Percentiles rank a stretch among this genome's conserved stretches.
phyloP scores from a whole-genome alignment of 2,113 vertebrate species.

The Eptesicus fuscus region DNA sequence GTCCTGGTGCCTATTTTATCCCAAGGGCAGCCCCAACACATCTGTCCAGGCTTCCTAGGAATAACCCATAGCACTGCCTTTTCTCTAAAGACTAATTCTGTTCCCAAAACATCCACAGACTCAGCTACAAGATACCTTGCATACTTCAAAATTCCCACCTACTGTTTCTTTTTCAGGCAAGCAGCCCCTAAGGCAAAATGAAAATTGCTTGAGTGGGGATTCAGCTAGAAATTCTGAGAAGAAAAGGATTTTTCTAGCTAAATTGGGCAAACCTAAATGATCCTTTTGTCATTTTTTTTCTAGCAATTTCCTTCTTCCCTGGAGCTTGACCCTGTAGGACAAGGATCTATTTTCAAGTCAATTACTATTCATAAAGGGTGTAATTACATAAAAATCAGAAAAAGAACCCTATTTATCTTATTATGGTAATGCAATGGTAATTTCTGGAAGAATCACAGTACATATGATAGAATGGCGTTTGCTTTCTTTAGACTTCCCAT shows the following conservation, averaged over 20 bases:
- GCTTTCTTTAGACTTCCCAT: constrained; percentile 35
- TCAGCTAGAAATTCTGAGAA: neutral
- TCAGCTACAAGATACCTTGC: neutral
- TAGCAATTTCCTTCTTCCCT: constrained; percentile 51
- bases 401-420: constrained; percentile 45
- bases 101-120: neutral
- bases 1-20: neutral
- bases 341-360: constrained; percentile 61
- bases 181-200: neutral
- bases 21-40: accelerated
- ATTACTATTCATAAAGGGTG: constrained; percentile 53
- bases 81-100: neutral
- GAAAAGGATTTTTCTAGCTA: constrained; percentile 25
- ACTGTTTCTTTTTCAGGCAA: neutral
- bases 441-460: constrained; percentile 44
- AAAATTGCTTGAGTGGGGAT: constrained; percentile 38
- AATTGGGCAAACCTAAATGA: constrained; percentile 18
- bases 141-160: constrained; percentile 20
- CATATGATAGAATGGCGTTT: constrained; percentile 27
- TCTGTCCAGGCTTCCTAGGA: neutral
- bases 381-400: constrained; percentile 57
- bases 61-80: neutral
- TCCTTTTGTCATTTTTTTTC: constrained; percentile 25
- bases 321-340: constrained; percentile 33
- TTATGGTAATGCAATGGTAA: constrained; percentile 50